Conservation (phyloP, 2,113 vertebrate genomes). For the Caretta caretta region DNA sequence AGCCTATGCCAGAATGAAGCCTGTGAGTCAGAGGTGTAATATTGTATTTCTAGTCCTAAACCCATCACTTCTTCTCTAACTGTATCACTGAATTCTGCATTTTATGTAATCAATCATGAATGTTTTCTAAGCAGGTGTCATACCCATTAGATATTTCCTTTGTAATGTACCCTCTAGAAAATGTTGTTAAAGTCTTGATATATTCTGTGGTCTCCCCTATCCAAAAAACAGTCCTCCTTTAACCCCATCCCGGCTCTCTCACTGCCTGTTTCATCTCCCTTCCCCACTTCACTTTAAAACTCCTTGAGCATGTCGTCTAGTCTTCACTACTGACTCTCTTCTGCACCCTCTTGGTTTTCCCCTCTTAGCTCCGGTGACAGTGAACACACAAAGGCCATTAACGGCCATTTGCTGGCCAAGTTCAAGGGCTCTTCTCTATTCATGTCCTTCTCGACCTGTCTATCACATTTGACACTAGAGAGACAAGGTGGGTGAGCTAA, state of each 20-base stretch:
- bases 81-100: slow-evolving; percentile 53
- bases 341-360: background rate
- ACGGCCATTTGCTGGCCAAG: background rate
- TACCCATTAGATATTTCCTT: background rate
- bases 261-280: background rate
- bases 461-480: background rate
- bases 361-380: background rate
- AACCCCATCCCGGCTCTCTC: background rate
- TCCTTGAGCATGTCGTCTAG: background rate
- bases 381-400: background rate
- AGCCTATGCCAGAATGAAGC: slow-evolving; percentile 39
- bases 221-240: background rate
- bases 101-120: slow-evolving; percentile 36
- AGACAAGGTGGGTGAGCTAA: too few species aligned
- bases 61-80: slow-evolving; percentile 50
- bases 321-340: background rate
- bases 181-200: background rate
- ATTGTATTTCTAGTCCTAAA: slow-evolving; percentile 36
- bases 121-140: background rate
- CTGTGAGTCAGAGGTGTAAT: slow-evolving; percentile 52
- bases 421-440: background rate
- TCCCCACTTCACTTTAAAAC: background rate
- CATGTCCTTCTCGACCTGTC: background rate
- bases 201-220: background rate
- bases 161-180: slow-evolving; percentile 9